Percentiles rank a stretch among this genome's conserved stretches.
Conservation (phyloP, 1,140 invertebrate species). For the Bilobella aurantiaca region DNA sequence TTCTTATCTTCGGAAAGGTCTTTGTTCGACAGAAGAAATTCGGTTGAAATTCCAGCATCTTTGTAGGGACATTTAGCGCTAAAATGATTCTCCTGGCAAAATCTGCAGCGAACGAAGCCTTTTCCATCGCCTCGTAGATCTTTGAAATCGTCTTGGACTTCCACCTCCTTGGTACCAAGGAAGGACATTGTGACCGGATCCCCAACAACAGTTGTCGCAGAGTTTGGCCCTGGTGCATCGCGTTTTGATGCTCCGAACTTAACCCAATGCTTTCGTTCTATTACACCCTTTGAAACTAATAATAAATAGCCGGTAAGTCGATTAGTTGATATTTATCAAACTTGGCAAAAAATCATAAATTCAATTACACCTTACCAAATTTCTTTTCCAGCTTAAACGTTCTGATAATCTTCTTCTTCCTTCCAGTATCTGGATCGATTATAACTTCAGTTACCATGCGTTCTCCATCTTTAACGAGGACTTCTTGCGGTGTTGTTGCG, state of each 20-base stretch:
- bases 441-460: slow-evolving; percentile 29
- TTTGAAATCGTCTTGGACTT: slow-evolving; percentile 70
- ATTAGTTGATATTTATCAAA: no score
- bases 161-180: slow-evolving; percentile 66
- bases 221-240: slow-evolving; percentile 90
- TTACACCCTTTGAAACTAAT: slow-evolving; percentile 79
- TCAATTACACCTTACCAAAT: slow-evolving; percentile 22
- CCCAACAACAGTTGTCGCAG: slow-evolving; percentile 85
- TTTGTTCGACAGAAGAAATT: slow-evolving; percentile 41
- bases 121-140: slow-evolving; percentile 60
- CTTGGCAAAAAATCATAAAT: no score
- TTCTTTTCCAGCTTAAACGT: slow-evolving; percentile 34
- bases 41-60: slow-evolving; percentile 53
- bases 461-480: slow-evolving; percentile 26
- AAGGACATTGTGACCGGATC: slow-evolving; percentile 96
- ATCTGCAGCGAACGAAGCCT: slow-evolving; percentile 82
- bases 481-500: slow-evolving; percentile 15
- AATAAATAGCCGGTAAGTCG: slow-evolving; percentile 5
- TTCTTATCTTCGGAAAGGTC: slow-evolving; percentile 36
- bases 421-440: slow-evolving; percentile 30
- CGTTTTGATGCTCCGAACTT: slow-evolving; percentile 85
- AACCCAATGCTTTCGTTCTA: slow-evolving; percentile 78
- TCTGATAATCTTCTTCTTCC: slow-evolving; percentile 26
- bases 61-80: slow-evolving; percentile 94
- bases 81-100: slow-evolving; percentile 94